A percentile compares a stretch with the other conserved stretches of the same genome.
phyloP scores from a whole-genome alignment of 1,140 invertebrate genomes.

The Octopus bimaculoides region DNA sequence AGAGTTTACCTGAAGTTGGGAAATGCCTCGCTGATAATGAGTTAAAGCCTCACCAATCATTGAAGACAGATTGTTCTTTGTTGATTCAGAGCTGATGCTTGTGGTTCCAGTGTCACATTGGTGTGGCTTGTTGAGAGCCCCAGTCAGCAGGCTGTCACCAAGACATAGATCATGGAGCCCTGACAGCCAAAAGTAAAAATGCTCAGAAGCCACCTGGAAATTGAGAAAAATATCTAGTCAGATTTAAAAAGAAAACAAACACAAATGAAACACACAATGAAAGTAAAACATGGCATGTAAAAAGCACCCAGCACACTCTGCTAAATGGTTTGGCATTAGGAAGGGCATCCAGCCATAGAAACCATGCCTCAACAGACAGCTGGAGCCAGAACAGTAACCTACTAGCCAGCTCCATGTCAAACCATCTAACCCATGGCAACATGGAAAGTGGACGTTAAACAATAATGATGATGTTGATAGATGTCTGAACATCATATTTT shows the following conservation, averaged over 20 bases:
- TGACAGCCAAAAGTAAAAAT: conserved; percentile 85
- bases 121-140: background rate
- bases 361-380: too few species aligned
- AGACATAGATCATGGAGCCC: conserved; percentile 64
- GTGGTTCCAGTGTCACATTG: too few species aligned
- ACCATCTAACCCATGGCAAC: too few species aligned
- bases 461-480: too few species aligned
- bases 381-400: too few species aligned
- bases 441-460: too few species aligned
- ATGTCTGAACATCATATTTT: too few species aligned
- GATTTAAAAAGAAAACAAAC: background rate
- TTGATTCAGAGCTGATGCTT: background rate
- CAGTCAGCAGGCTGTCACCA: conserved; percentile 55
- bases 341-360: too few species aligned
- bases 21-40: conserved; percentile 64
- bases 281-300: background rate
- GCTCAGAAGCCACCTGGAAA: conserved; percentile 80
- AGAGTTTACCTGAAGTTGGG: conserved; percentile 65
- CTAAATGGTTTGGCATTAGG: too few species aligned
- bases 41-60: conserved; percentile 44
- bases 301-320: too few species aligned
- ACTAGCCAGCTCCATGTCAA: too few species aligned
- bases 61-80: conserved; percentile 29
- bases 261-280: background rate
- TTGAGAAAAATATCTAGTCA: too few species aligned